phyloP scores from a whole-genome alignment of 2,888 invertebrate species.

The Drymonia ruficornis region DNA sequence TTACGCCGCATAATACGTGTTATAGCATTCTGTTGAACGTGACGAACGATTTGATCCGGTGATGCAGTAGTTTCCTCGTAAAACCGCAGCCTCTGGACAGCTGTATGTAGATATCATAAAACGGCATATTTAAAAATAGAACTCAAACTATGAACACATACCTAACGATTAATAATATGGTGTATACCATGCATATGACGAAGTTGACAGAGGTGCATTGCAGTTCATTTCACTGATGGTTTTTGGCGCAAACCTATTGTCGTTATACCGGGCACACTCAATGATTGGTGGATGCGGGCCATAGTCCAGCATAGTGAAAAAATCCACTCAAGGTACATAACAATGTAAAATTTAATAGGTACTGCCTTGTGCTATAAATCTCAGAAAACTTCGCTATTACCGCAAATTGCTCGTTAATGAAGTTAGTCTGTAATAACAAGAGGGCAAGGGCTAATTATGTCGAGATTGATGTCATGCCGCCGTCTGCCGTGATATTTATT shows the following conservation, averaged over 20 bases:
- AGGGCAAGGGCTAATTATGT: conserved; percentile 21
- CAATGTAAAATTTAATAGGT: conserved; percentile 1
- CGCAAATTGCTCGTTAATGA: conserved; percentile 26
- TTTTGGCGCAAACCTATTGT: too few relatives aligned
- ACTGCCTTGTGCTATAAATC: conserved; percentile 17
- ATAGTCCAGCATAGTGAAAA: too few relatives aligned
- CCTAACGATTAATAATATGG: too few relatives aligned
- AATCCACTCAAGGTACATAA: too few relatives aligned
- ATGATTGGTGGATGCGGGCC: too few relatives aligned
- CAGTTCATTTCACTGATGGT: too few relatives aligned
- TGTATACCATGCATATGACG: too few relatives aligned
- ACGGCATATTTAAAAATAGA: conserved; percentile 23
- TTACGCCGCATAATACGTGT: conserved; percentile 8
- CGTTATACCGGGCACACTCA: too few relatives aligned
- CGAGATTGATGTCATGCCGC: conserved; percentile 2
- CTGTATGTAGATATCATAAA: conserved; percentile 11
- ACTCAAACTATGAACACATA: conserved; percentile 3
- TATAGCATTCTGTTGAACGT: conserved; percentile 24
- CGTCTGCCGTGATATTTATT: too few relatives aligned
- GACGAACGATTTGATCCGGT: conserved; percentile 33
- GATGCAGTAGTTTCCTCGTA: conserved; percentile 30
- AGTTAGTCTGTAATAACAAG: conserved; percentile 13
- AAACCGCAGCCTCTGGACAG: conserved; percentile 15
- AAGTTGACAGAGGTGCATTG: too few relatives aligned
- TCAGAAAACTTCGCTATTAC: conserved; percentile 12